Percentiles rank a stretch among this genome's conserved stretches.
phyloP scores from a whole-genome alignment of 1,140 invertebrate genomes.

The Aphis craccivora region DNA sequence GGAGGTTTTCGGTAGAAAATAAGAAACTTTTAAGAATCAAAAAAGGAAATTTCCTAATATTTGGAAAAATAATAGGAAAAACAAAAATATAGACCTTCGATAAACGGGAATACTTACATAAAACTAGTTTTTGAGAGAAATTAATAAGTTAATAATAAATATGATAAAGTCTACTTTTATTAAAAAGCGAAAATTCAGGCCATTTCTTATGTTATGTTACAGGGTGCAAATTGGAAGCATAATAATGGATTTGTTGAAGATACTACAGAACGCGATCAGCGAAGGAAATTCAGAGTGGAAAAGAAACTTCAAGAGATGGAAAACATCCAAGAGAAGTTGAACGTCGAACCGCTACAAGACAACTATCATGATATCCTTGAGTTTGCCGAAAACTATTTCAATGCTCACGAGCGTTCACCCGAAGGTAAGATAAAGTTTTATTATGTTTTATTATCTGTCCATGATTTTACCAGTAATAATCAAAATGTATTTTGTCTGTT shows the following conservation, averaged over 20 bases:
- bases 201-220: not conserved
- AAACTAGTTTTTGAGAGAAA: not conserved
- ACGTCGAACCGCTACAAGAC: constrained; percentile 61
- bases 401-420: constrained; percentile 78
- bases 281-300: constrained; percentile 83
- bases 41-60: not conserved
- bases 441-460: not conserved
- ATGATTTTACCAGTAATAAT: not conserved
- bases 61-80: not conserved
- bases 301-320: constrained; percentile 82
- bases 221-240: constrained; percentile 42
- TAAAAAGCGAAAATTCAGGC: no score
- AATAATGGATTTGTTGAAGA: constrained; percentile 59
- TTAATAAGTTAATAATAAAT: no score
- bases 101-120: not conserved
- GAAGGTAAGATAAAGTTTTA: not conserved
- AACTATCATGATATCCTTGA: constrained; percentile 84
- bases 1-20: not conserved
- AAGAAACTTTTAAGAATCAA: not conserved
- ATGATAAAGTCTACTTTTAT: no score
- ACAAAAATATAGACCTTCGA: not conserved
- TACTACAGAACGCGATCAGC: constrained; percentile 72
- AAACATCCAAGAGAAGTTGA: constrained; percentile 66
- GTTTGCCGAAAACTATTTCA: constrained; percentile 93
- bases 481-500: not conserved